These are phyloP conservation scores for Metallyticus violacea DNA, from an alignment of 2,888 invertebrate genomes.

Conservation along the genomic window DNA sequence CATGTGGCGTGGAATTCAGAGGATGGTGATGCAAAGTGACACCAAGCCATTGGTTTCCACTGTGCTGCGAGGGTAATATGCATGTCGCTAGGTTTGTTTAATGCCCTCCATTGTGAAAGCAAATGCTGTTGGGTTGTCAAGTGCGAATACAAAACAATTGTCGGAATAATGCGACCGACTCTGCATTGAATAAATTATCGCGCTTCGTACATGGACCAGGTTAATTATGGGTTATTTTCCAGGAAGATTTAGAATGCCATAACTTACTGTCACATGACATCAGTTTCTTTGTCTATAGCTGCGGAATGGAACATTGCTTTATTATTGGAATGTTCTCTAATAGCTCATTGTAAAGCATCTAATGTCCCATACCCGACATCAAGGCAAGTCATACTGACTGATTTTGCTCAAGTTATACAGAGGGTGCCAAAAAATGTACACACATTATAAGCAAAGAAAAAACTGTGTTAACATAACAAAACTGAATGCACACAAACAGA, in stretches of 20 bases:
- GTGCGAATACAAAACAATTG: background rate
- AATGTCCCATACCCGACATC: too few species aligned
- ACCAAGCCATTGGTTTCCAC: background rate
- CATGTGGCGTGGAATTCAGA: background rate
- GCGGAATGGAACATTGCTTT: background rate
- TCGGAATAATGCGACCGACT: background rate
- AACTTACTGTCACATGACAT: background rate
- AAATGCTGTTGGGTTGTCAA: background rate
- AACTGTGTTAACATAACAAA: too few species aligned
- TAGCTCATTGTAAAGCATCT: background rate
- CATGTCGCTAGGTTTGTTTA: background rate
- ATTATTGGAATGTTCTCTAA: background rate
- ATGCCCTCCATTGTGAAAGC: background rate
- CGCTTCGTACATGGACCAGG: background rate
- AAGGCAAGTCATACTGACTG: too few species aligned
- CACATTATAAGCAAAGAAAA: too few species aligned
- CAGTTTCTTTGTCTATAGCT: background rate
- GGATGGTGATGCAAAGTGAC: background rate
- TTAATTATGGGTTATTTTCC: background rate
- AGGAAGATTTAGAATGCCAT: background rate
- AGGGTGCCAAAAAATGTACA: too few species aligned
- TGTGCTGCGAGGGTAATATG: background rate
- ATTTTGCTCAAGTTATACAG: too few species aligned
- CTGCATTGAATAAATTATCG: background rate
- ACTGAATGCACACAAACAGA: too few species aligned